A percentile compares a stretch with the other conserved stretches of the same genome.
Conservation (phyloP, 2,797 vertebrate species). For the Acestrorhynchus altus region DNA sequence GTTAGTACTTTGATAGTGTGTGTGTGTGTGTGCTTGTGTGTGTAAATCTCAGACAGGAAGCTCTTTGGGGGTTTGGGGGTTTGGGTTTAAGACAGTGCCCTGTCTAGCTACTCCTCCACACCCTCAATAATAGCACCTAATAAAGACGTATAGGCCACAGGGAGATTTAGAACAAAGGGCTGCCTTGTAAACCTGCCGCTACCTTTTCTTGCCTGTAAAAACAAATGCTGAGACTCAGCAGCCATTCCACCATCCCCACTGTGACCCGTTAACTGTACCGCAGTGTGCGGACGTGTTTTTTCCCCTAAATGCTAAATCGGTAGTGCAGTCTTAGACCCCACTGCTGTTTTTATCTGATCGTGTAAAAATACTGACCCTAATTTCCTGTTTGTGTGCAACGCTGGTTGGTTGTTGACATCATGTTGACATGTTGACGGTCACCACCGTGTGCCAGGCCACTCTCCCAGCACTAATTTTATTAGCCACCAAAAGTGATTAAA, state of each 20-base stretch:
- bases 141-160: constrained; percentile 37
- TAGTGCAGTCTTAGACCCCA: neutral
- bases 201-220: constrained; percentile 24
- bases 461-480: constrained; percentile 31
- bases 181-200: constrained; percentile 39
- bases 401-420: constrained; percentile 31
- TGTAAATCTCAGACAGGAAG: constrained; percentile 17
- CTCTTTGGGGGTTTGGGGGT: constrained; percentile 23
- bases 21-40: neutral
- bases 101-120: constrained; percentile 36
- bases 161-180: constrained; percentile 40
- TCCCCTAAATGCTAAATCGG: neutral
- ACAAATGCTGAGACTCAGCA: neutral
- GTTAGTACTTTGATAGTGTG: neutral
- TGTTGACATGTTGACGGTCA: constrained; percentile 10
- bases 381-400: constrained; percentile 46
- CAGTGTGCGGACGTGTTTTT: neutral
- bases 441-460: neutral
- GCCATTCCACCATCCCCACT: neutral
- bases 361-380: neutral
- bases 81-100: constrained; percentile 33
- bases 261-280: neutral
- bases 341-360: neutral
- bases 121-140: constrained; percentile 44
- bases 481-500: neutral